These are phyloP conservation scores for Phyllostomus hastatus DNA, from an alignment of 2,113 vertebrate species.

Conservation along the genomic window DNA sequence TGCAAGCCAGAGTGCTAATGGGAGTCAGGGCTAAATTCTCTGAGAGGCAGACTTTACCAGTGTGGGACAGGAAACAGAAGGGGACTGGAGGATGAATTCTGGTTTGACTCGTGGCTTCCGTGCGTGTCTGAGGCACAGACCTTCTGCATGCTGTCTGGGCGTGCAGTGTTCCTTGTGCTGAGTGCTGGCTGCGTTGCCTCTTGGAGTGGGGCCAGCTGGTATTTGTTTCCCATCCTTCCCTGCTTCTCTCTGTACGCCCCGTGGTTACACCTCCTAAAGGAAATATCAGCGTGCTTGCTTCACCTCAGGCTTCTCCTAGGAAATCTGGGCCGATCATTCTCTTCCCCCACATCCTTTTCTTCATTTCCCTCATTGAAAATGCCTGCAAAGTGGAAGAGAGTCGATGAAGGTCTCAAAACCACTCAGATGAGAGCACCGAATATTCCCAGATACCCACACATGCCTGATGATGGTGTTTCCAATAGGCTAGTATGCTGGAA, in stretches of 20 bases:
- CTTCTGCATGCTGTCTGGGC: neutral
- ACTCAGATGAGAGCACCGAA: accelerated
- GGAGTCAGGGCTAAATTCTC: neutral
- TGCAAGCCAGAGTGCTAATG: neutral
- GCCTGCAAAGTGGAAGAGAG: neutral
- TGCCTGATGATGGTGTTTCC: neutral
- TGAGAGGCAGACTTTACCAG: neutral
- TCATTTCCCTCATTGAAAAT: neutral
- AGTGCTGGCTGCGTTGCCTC: neutral
- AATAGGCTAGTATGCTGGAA: accelerated
- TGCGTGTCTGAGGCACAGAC: neutral
- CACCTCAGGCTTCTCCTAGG: neutral
- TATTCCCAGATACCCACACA: accelerated
- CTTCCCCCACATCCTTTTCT: neutral
- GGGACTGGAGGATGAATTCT: neutral
- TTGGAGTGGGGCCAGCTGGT: neutral
- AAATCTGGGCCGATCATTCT: neutral
- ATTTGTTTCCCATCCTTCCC: neutral
- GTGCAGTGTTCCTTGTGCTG: neutral
- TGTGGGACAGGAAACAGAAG: neutral
- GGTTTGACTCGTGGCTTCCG: accelerated
- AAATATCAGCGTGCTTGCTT: neutral
- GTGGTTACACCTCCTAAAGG: neutral
- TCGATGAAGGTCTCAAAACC: neutral
- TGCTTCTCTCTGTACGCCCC: neutral